These are phyloP conservation scores for Myzus persicae DNA, from an alignment of 1,140 invertebrate species.

Conservation along the genomic window DNA sequence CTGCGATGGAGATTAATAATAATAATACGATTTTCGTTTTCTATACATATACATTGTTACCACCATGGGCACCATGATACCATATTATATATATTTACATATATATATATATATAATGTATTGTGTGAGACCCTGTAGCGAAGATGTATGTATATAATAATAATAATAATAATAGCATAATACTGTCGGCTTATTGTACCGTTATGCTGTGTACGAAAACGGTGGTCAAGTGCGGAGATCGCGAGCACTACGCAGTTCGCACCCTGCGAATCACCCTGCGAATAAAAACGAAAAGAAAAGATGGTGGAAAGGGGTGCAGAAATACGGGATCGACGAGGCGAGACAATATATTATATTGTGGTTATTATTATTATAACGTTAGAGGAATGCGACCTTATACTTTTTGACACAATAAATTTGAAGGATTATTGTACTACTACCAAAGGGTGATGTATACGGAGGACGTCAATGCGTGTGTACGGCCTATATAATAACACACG, in stretches of 20 bases:
- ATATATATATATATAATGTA: neutral
- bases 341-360: neutral
- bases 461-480: neutral
- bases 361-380: conserved; percentile 8
- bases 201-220: conserved; percentile 23
- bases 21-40: neutral
- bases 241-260: conserved; percentile 32
- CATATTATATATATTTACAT: too few species aligned
- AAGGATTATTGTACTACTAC: neutral
- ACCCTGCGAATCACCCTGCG: conserved; percentile 24
- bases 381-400: conserved; percentile 14
- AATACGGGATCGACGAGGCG: neutral
- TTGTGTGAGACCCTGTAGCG: neutral
- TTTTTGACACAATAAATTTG: conserved; percentile 11
- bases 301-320: conserved; percentile 20
- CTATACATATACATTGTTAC: neutral
- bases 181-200: neutral
- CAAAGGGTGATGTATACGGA: neutral
- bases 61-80: neutral
- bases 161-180: neutral
- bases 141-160: neutral
- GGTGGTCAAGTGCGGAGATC: conserved; percentile 42
- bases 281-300: conserved; percentile 2
- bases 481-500: neutral
- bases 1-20: neutral